Base-by-base conservation (phyloP, 2,113 vertebrate genomes). In the Pantherophis guttatus region DNA sequence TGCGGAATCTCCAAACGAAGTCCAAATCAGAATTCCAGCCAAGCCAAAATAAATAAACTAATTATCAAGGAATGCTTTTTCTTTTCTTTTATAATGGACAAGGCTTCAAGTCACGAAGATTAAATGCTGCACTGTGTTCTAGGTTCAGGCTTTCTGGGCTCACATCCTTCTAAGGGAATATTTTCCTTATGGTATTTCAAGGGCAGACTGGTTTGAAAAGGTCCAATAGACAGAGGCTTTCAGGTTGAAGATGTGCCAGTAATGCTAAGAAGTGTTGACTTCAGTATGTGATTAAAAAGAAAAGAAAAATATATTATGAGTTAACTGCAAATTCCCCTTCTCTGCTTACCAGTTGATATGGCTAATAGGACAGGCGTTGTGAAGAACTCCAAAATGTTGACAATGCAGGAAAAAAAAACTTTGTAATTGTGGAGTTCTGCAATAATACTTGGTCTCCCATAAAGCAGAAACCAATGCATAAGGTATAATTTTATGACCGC, bases 71-170 rank as follows among this genome's bases (percentile, higher is more conserved):
- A 92, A n/a, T 86, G 70, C 44, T 8, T 62, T 48, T 91, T 65
- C 26, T 65, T 88, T 33, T n/a, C 1, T 19, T 87, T 95, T 94
- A 92, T 94, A 95, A 55, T 50, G 92, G 93, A 93, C 33, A 94
- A 94, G 93, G 88, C 54, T 94, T 13, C 26, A 26, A 59, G 70
- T 53, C 88, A 48, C 13, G 6, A 54, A 90, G 92, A 93, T 93
- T 62, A 86, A 90, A 90, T 86, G 55, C 8, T 26, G 50, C n/a
- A 44, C 62, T 62, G 88, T 85, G 92, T 89, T 85, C 50, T 86
- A 90, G 48, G 24, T 50, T 53, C 90, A 39, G 75, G 57, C 24
- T 90, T 59, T 62, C 88, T 62, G 55, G 44, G 48, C 86, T 86
- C 75, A 26, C 48, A 65, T 90, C 92, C 92, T 93, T 93, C 92